Evolutionary conservation across 2,113 vertebrate genomes (phyloP).

Genomic region (Passer montanus): DNA sequence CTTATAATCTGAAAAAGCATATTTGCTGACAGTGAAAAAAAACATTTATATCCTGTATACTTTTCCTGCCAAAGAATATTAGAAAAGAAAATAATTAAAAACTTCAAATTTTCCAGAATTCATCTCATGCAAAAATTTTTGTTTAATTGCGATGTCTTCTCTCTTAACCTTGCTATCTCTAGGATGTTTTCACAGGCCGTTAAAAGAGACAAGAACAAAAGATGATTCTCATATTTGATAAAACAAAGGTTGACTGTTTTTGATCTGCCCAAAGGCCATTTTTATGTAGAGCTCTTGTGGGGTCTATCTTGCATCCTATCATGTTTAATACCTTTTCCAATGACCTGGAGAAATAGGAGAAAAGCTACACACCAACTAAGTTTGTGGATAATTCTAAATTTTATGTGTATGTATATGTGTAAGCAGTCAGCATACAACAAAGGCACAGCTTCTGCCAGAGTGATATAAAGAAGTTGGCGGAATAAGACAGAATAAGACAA

Average conservation of each 20-base stretch:
- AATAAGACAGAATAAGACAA: not conserved
- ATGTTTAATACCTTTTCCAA: not conserved
- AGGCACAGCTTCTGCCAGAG: not conserved
- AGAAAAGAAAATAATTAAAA: not conserved
- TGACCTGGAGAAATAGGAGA: not conserved
- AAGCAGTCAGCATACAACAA: not conserved
- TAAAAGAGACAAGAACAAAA: not conserved
- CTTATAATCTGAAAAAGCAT: not conserved
- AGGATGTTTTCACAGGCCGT: not conserved
- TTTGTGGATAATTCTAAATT: not conserved
- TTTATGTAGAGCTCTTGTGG: not conserved
- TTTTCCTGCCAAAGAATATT: not conserved
- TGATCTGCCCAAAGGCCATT: not conserved
- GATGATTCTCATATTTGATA: not conserved
- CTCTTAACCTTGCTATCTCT: not conserved
- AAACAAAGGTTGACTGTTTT: not conserved
- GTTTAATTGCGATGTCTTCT: not conserved
- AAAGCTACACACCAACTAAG: not conserved
- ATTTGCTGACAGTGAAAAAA: not conserved
- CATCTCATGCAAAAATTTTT: not conserved
- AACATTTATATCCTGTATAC: not conserved
- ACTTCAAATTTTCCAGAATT: not conserved
- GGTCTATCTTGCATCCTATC: rapidly evolving
- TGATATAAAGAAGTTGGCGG: not conserved
- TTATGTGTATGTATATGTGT: no score